Base-by-base conservation (phyloP, 2,113 vertebrate genomes). In the Archilochus colubris region DNA sequence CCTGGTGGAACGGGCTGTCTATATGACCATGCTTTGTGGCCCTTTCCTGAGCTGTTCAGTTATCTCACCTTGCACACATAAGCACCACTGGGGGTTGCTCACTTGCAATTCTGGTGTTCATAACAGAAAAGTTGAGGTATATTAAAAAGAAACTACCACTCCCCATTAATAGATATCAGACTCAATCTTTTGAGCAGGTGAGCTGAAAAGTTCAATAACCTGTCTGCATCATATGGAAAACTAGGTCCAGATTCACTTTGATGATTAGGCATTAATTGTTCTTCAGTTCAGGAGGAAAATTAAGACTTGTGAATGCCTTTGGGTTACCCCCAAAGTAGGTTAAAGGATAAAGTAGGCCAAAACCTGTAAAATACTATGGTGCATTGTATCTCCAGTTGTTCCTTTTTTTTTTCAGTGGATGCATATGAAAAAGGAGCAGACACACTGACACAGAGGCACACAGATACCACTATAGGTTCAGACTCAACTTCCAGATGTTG, bases 371-470 rank as follows among this genome's bases (percentile, higher is more conserved):
- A 57, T n/a, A 21, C 40, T 61, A 40, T 43, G 1, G 1, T 24
- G 10, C 2, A 51, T 89, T 73, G 3, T 8, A 69, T 24, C 24
- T 7, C 7, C 2, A 48, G 10, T 58, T 79, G 2, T 50, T 15
- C 3, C 4, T 24, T 40, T 7, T 40, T 10, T 40, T n/a, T 3
- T 50, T 20, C 3, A 0, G 4, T 30, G 10, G 8, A 48, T 4
- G 25, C 5, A 20, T 14, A 10, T 38, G 48, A 55, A 84, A 88
- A 63, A 59, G 10, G 4, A 44, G 25, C 2, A 5, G 24, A 53
- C 6, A 53, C 30, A 20, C 4, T 46, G 55, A 46, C n/a, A 67
- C 6, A n/a, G 43, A 53, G 7, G 7, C 13, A 61, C 12, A 54
- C 9, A 67, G 7, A 78, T 30, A 73, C 10, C 13, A 15, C 4